Conservation (phyloP, 2,113 vertebrate species). For the Anarhynchus alexandrinus region DNA sequence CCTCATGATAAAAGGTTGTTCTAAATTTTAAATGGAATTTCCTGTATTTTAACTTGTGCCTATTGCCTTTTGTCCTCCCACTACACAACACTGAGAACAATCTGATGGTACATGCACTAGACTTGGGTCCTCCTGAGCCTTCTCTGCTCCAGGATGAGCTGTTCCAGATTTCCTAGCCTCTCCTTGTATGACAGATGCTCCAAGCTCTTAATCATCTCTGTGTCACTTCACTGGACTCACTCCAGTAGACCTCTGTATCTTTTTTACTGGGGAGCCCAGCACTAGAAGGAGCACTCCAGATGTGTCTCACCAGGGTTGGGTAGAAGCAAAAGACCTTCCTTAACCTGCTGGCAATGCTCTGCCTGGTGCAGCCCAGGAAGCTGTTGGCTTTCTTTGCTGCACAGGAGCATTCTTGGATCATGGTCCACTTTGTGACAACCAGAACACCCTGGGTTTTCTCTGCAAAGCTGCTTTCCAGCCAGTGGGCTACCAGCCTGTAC, state of each 20-base stretch:
- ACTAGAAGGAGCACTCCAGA: background rate
- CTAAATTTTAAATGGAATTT: background rate
- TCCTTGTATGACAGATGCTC: background rate
- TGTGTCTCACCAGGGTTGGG: background rate
- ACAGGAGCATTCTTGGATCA: background rate
- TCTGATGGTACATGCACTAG: background rate
- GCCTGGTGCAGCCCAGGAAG: background rate
- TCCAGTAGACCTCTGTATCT: background rate
- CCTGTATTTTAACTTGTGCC: background rate
- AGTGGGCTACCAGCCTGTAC: background rate
- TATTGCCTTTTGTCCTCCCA: background rate
- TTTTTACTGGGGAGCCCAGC: background rate
- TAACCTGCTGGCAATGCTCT: background rate
- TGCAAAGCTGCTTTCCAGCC: background rate
- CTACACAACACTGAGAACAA: background rate
- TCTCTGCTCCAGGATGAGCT: background rate
- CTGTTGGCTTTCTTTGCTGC: background rate
- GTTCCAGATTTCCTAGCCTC: background rate
- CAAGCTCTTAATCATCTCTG: background rate
- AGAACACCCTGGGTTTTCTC: background rate
- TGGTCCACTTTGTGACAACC: background rate
- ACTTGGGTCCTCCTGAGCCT: background rate
- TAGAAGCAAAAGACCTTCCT: background rate
- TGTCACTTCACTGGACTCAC: background rate
- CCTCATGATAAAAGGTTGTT: background rate